These are phyloP conservation scores for Zaprionus ghesquierei DNA, from an alignment of 1,140 invertebrate species.

Conservation along the genomic window DNA sequence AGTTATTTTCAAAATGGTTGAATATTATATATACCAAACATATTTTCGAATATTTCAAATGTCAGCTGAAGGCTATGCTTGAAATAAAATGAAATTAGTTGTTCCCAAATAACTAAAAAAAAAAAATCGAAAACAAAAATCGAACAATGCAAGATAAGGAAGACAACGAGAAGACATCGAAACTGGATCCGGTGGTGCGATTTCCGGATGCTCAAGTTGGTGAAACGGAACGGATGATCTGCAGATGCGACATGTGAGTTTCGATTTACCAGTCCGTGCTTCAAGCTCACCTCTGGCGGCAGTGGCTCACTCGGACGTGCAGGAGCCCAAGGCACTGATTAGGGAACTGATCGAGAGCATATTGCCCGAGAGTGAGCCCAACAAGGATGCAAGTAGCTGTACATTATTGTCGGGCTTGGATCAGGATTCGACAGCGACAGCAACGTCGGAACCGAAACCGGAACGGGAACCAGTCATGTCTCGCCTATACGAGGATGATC, in stretches of 20 bases:
- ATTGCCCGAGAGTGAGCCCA: not conserved
- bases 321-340: not conserved
- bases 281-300: not conserved
- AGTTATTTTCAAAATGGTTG: conserved; percentile 25
- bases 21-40: conserved; percentile 19
- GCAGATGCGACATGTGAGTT: not conserved
- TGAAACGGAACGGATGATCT: conserved; percentile 49
- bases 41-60: conserved; percentile 15
- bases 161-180: not conserved
- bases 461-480: no score
- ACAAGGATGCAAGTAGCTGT: not conserved
- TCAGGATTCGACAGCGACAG: not conserved
- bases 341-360: conserved; percentile 19
- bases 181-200: conserved; percentile 19
- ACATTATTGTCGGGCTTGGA: not conserved
- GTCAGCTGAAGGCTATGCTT: conserved; percentile 6
- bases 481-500: not conserved
- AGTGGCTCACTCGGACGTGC: not conserved
- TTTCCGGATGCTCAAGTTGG: conserved; percentile 48
- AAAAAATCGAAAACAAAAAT: conserved; percentile 22
- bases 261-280: conserved; percentile 11
- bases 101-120: not conserved
- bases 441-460: no score
- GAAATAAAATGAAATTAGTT: conserved; percentile 18
- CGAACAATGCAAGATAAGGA: conserved; percentile 30